phyloP scores from a whole-genome alignment of 2,888 invertebrate species.

The Cyrtodaria siliqua region DNA sequence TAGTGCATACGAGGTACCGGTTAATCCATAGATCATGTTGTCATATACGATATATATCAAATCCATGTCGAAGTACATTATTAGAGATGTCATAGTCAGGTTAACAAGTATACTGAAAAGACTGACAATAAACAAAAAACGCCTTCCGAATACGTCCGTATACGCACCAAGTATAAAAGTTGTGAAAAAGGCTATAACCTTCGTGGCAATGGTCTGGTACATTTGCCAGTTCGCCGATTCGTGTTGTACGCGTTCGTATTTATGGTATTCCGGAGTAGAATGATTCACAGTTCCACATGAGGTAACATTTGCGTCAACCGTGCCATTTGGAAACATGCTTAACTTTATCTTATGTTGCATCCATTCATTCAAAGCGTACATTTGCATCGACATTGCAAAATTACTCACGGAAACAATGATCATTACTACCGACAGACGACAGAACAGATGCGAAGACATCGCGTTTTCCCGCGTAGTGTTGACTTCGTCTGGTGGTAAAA shows the following conservation, averaged over 20 bases:
- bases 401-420: conserved; percentile 11
- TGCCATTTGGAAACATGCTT: conserved; percentile 25
- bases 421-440: too few species aligned
- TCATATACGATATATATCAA: conserved; percentile 17
- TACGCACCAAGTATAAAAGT: conserved; percentile 32
- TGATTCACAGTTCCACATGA: conserved; percentile 22
- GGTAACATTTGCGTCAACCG: conserved; percentile 6
- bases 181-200: conserved; percentile 17
- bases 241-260: conserved; percentile 34
- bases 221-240: conserved; percentile 40
- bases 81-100: conserved; percentile 1
- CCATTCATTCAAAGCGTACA: conserved; percentile 36
- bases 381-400: conserved; percentile 40
- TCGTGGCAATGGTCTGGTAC: conserved; percentile 27
- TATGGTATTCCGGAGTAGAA: conserved; percentile 26
- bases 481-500: too few species aligned
- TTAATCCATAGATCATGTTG: conserved; percentile 29
- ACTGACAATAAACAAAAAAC: conserved; percentile 32
- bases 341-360: conserved; percentile 30
- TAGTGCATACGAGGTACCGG: conserved; percentile 31
- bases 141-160: conserved; percentile 39
- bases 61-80: conserved; percentile 32
- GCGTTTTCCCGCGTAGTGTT: too few species aligned
- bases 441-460: too few species aligned
- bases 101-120: conserved; percentile 27